A percentile compares a stretch with the other conserved stretches of the same genome.
These are phyloP conservation scores for Oriolus oriolus DNA, from an alignment of 2,113 vertebrate genomes.

Conservation along the genomic window DNA sequence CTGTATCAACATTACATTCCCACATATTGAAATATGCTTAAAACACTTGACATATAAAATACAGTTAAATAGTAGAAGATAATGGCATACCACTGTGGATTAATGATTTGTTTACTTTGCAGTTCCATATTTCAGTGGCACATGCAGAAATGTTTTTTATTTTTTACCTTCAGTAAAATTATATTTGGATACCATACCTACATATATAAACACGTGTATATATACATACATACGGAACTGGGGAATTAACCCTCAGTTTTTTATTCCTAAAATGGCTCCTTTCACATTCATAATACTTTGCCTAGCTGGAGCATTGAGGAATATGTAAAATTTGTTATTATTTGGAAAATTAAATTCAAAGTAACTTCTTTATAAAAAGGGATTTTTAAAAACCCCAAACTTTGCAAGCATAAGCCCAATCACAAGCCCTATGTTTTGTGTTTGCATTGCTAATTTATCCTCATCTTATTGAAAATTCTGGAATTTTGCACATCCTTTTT, in stretches of 20 bases:
- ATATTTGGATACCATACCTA: not conserved
- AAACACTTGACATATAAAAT: not conserved
- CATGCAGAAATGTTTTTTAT: not conserved
- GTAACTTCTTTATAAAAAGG: not conserved
- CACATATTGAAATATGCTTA: not conserved
- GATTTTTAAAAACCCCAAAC: not conserved
- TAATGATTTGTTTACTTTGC: not conserved
- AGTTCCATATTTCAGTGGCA: not conserved
- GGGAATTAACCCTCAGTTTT: not conserved
- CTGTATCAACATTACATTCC: not conserved
- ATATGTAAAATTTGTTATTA: not conserved
- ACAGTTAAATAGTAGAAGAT: not conserved
- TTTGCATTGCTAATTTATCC: slow-evolving; percentile 28
- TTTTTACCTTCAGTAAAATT: not conserved
- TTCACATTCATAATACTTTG: not conserved
- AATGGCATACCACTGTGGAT: not conserved
- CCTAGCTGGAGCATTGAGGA: not conserved
- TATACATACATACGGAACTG: not conserved
- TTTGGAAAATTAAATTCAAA: not conserved
- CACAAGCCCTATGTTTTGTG: not conserved
- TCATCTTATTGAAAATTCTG: slow-evolving; percentile 1
- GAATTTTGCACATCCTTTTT: slow-evolving; percentile 18
- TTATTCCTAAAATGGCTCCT: not conserved
- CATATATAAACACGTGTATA: not conserved
- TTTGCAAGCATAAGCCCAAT: not conserved